phyloP scores from a whole-genome alignment of 2,888 invertebrate species.

The Sarcophaga variegata region DNA sequence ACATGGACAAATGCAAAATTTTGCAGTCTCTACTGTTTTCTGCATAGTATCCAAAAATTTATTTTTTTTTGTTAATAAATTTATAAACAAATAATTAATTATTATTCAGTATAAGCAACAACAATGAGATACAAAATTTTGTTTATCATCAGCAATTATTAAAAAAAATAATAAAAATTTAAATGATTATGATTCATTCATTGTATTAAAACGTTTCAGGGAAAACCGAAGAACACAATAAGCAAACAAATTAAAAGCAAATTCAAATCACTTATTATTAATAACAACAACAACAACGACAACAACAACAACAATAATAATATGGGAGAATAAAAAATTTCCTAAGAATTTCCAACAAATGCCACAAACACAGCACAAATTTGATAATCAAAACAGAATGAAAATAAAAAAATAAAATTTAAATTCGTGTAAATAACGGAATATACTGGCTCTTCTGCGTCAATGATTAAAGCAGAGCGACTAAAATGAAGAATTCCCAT shows the following conservation, averaged over 20 bases:
- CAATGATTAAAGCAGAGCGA: background rate
- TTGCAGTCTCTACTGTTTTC: too few relatives aligned
- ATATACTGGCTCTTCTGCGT: background rate
- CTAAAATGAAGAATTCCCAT: background rate
- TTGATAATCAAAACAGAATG: background rate
- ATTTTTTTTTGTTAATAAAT: too few relatives aligned
- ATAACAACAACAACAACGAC: background rate
- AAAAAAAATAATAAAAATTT: background rate
- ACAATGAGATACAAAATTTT: conserved; percentile 5
- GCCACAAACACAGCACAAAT: background rate
- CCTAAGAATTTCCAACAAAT: conserved; percentile 2
- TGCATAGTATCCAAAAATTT: too few relatives aligned
- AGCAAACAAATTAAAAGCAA: conserved; percentile 12
- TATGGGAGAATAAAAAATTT: background rate
- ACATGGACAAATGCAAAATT: conserved; percentile 14
- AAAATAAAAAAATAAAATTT: background rate
- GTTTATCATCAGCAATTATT: background rate
- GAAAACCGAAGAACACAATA: conserved; percentile 21
- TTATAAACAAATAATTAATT: background rate
- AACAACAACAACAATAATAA: background rate
- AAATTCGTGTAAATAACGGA: background rate
- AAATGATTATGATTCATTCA: conserved; percentile 50
- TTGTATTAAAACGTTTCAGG: conserved; percentile 3
- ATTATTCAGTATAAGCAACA: background rate
- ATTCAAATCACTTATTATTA: background rate